Base-by-base conservation (phyloP, 2,888 invertebrate genomes). In the Oscheius sp. region DNA sequence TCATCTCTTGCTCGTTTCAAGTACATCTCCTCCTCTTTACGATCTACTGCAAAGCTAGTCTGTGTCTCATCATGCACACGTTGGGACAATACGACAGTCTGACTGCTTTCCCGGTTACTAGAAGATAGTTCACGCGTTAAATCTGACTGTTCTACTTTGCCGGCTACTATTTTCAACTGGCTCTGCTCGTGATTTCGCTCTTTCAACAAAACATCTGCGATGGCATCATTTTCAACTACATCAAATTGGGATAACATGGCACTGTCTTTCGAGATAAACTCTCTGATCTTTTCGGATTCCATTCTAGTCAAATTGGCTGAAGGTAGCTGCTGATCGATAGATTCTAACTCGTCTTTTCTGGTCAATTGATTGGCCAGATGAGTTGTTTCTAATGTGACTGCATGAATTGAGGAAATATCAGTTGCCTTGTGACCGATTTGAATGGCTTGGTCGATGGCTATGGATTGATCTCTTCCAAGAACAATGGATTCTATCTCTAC, bases 201-300 rank as follows among this genome's bases (percentile, higher is more conserved):
- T 33, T 66, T 72, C 71, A 72, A 72, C 62, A 70, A 67, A 14
- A 76, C 74, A 20, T 68, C 59, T 36, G 73, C 69, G n/a, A 67
- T 68, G 26, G 66, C 67, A 24, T 74, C 71, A 44, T 65, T 72
- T n/a, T 76, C 73, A 22, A 76, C 72, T 3, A 76, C 70, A 50
- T 76, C 72, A 72, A 70, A 74, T 45, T 72, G 71, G 33, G 76
- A 73, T 20, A 63, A 62, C 59, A 72, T 33, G 38, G 70, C 74
- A 26, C 70, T 70, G 30, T 67, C 70, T 32, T 72, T 72, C 4
- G 64, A 63, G 24, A 70, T 66, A 36, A 76, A 76, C 50, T 76
- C 76, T 32, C 49, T 56, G 24, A 59, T 44, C 22, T 41, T 24
- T 22, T 3, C 2, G 1, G 59, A 44, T 17, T 41, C 41, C 24